Base-by-base conservation (phyloP, 1,140 invertebrate genomes). In the Brachionus manjavacas region DNA sequence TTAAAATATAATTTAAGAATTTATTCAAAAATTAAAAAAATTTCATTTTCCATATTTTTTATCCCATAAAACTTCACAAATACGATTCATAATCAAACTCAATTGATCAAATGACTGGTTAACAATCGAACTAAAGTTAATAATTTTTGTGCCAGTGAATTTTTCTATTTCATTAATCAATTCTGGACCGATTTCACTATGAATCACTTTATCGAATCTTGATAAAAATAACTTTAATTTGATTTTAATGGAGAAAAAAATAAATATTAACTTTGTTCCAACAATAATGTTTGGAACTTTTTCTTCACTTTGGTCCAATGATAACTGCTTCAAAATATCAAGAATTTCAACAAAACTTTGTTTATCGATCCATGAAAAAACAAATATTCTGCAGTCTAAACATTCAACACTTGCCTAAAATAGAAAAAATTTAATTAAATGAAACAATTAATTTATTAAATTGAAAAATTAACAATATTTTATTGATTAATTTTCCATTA, bases 161-260 rank as follows among this genome's bases (percentile, higher is more conserved):
- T 25, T 31, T 68, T 81, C 35, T 64, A 81, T 41, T 41, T 68
- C 28, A 31, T 35, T 20, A 12, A 81, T 81, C 23, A 81, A 28
- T 20, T 60, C 39, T 31, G 35, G 52, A 28, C 52, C 79, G 12
- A 81, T 81, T 28, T 81, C 79, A 46, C 79, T 81, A 46, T 81
- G 79, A 39, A 81, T 64, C 25, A 81, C 60, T 81, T 81, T 60
- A 39, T 81, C 79, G 14, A 81, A 81, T 81, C 79, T 81, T 9
- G 49, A 25, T 23, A 76, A 0, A 25, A 25, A 64, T 64, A 35
- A 4, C 31, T 81, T 60, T 8, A 46, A 81, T 31, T 43, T 3
- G 12, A 11, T 28, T 28, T 68, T 28, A 31, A 23, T 23, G 12
- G 12, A 28, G 64, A 28, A 25, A 39, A 28, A 43, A 43, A 6